phyloP scores from a whole-genome alignment of 2,113 vertebrate genomes.

The Talpa occidentalis region DNA sequence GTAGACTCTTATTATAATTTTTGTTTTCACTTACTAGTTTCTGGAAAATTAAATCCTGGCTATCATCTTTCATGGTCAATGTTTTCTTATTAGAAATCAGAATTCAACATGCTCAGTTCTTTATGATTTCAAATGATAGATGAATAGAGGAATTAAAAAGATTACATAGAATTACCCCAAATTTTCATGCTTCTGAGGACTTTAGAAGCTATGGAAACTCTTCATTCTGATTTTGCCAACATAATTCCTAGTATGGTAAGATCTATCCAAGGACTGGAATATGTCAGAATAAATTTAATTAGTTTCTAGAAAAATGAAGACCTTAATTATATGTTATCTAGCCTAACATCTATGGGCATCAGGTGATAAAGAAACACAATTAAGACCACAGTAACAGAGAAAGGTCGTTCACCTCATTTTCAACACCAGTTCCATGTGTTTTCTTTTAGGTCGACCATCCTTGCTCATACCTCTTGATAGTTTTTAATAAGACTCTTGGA shows the following conservation, averaged over 20 bases:
- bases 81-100: slow-evolving; percentile 46
- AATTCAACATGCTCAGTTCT: neutral
- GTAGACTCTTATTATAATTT: slow-evolving; percentile 12
- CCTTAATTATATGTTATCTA: neutral
- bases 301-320: neutral
- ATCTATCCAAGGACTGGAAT: neutral
- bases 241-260: neutral
- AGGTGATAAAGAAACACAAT: neutral
- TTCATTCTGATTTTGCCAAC: neutral
- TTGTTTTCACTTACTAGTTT: slow-evolving; percentile 62
- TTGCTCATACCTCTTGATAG: neutral
- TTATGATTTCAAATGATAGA: slow-evolving; percentile 41
- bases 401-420: neutral
- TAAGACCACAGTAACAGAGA: neutral
- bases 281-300: slow-evolving; percentile 30
- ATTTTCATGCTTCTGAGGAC: neutral
- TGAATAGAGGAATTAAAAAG: neutral
- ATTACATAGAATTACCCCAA: neutral
- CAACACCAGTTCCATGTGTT: neutral
- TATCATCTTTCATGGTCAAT: slow-evolving; percentile 46
- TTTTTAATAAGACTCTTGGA: neutral
- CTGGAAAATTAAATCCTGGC: slow-evolving; percentile 1
- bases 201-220: neutral
- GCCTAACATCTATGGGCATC: neutral
- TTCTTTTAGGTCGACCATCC: neutral